Conservation (phyloP, 2,797 vertebrate species). For the Pantherophis alleghaniensis region DNA sequence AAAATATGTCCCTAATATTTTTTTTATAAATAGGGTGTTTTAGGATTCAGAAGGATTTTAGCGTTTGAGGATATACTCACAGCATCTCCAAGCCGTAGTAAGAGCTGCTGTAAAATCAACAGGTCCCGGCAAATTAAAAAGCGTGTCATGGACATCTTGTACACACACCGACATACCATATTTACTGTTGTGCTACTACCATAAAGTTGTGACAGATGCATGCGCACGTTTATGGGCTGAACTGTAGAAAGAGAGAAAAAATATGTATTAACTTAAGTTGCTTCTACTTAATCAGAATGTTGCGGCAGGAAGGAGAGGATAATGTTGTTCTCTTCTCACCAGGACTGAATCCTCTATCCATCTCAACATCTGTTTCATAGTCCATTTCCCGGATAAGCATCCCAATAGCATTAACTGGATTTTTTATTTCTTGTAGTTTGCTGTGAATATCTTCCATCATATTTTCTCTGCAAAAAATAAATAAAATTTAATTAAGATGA, state of each 20-base stretch:
- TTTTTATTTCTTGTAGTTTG: constrained; percentile 89
- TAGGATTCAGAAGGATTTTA: not conserved
- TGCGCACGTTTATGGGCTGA: constrained; percentile 73
- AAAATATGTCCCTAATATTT: not conserved
- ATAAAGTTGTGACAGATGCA: constrained; percentile 86
- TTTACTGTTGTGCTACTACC: constrained; percentile 75
- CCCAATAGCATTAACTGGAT: constrained; percentile 81
- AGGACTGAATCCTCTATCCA: constrained; percentile 66
- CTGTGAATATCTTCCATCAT: constrained; percentile 86
- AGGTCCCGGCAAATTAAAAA: constrained; percentile 90
- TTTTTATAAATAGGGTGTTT: not conserved
- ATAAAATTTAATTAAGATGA: not conserved
- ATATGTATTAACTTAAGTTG: not conserved
- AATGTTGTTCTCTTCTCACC: constrained; percentile 43
- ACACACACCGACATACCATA: constrained; percentile 79
- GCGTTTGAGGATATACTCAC: constrained; percentile 68
- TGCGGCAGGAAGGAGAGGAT: accelerated
- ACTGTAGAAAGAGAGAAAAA: constrained; percentile 63
- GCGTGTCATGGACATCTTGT: constrained; percentile 80
- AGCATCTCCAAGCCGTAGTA: constrained; percentile 81
- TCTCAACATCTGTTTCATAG: constrained; percentile 84
- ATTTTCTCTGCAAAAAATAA: constrained; percentile 73
- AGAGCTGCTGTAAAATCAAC: constrained; percentile 87
- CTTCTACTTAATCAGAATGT: not conserved
- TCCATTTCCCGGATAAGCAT: constrained; percentile 89